A percentile compares a stretch with the other conserved stretches of the same genome.
Conservation (phyloP, 2,797 vertebrate genomes). For the Tangara arthus region DNA sequence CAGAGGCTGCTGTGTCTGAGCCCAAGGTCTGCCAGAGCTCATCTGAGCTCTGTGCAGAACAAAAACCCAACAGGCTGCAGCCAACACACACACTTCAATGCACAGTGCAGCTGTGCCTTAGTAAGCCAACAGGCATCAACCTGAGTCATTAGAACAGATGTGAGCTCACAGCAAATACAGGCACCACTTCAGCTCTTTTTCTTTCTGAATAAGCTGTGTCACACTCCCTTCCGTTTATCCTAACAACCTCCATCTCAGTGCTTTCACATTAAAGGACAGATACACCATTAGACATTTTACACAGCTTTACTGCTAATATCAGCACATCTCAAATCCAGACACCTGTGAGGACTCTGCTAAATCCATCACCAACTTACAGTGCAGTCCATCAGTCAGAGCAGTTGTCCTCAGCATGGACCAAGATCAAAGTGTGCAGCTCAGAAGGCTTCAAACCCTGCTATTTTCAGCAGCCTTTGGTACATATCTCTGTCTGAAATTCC, state of each 20-base stretch:
- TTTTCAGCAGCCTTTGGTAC: slow-evolving; percentile 2
- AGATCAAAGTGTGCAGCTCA: neutral
- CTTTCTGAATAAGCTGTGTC: neutral
- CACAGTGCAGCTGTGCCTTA: neutral
- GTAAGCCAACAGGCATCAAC: neutral
- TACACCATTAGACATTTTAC: neutral
- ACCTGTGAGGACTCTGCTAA: neutral
- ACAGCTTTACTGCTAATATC: neutral
- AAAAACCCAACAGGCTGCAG: neutral
- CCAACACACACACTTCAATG: neutral
- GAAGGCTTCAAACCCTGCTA: neutral
- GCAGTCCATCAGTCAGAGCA: neutral
- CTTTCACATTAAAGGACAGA: neutral
- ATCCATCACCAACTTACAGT: neutral
- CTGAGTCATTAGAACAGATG: neutral
- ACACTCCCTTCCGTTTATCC: neutral
- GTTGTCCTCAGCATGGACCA: neutral
- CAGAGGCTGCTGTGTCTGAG: fast-evolving
- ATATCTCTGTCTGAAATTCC: neutral
- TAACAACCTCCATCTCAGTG: neutral
- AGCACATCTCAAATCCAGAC: neutral
- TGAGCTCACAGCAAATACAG: neutral
- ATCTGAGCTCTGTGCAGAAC: neutral
- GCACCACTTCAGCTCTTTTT: neutral
- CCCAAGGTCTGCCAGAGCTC: neutral